These are phyloP conservation scores for Mionectes macconnelli DNA, from an alignment of 2,113 vertebrate species.

Conservation along the genomic window DNA sequence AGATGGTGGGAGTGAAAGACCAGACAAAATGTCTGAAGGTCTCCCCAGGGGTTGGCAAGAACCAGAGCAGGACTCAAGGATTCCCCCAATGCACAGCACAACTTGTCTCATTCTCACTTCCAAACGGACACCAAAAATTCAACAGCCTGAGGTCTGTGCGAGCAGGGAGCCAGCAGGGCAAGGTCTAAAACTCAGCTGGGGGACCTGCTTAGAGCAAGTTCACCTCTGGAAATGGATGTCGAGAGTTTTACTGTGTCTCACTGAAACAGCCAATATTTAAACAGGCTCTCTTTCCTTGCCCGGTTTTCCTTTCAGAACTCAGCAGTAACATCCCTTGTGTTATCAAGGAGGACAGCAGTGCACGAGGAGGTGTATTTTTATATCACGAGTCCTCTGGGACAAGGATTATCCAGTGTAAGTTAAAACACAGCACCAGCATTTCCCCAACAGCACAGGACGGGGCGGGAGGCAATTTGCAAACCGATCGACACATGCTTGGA, in stretches of 20 bases:
- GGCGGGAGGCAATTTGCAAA: background rate
- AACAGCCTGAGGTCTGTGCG: too few relatives aligned
- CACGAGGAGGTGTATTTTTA: background rate
- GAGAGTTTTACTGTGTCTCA: background rate
- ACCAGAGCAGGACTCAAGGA: background rate
- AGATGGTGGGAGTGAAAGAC: background rate
- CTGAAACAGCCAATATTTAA: background rate
- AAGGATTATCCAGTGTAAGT: background rate
- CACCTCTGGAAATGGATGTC: background rate
- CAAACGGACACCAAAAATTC: background rate
- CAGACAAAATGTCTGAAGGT: background rate
- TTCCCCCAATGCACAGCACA: too few relatives aligned
- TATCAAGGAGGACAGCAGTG: background rate
- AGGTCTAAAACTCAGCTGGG: fast-evolving
- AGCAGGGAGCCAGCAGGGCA: background rate
- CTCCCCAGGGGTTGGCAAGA: background rate
- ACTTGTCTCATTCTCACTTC: background rate
- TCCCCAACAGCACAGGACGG: background rate
- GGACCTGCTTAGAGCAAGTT: background rate
- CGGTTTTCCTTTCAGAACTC: background rate
- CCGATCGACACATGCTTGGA: background rate
- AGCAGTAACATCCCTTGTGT: background rate
- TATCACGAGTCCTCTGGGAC: background rate
- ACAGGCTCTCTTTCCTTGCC: fast-evolving
- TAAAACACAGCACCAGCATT: background rate